Evolutionary conservation across 2,113 vertebrate species (phyloP).

Genomic region (Hydrolagus affinis): DNA sequence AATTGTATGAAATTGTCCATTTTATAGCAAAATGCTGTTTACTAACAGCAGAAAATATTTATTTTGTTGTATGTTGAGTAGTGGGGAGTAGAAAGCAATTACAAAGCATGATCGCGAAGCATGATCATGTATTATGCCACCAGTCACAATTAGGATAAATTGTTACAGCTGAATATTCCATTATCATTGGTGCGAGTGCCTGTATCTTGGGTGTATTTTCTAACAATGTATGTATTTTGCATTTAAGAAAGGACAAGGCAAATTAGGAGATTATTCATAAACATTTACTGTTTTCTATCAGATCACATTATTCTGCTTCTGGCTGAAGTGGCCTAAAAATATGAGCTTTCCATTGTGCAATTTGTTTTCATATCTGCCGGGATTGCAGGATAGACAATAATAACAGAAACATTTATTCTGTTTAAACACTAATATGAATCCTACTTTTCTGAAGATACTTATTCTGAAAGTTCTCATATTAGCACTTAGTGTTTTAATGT

Average conservation of each 20-base stretch:
- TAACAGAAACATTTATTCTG: not conserved
- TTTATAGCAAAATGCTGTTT: too few species aligned
- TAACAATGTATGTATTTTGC: not conserved
- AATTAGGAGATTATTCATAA: not conserved
- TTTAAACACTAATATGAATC: not conserved
- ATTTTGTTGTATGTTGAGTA: too few species aligned
- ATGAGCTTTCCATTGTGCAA: not conserved
- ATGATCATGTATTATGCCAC: too few species aligned
- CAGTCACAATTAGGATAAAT: too few species aligned
- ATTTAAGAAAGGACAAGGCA: not conserved
- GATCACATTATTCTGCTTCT: not conserved
- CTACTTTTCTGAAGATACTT: too few species aligned
- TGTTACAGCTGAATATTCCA: too few species aligned
- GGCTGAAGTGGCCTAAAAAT: not conserved
- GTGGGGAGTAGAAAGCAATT: too few species aligned
- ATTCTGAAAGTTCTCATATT: too few species aligned
- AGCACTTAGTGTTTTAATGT: too few species aligned
- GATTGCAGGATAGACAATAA: not conserved
- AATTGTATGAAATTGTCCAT: too few species aligned
- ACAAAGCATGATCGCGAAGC: too few species aligned
- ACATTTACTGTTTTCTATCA: not conserved
- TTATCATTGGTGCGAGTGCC: not conserved
- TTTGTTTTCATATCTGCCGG: not conserved
- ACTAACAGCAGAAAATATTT: too few species aligned
- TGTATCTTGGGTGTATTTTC: not conserved